These are phyloP conservation scores for Myxocyprinus asiaticus DNA, from an alignment of 2,113 vertebrate genomes.

Conservation along the genomic window DNA sequence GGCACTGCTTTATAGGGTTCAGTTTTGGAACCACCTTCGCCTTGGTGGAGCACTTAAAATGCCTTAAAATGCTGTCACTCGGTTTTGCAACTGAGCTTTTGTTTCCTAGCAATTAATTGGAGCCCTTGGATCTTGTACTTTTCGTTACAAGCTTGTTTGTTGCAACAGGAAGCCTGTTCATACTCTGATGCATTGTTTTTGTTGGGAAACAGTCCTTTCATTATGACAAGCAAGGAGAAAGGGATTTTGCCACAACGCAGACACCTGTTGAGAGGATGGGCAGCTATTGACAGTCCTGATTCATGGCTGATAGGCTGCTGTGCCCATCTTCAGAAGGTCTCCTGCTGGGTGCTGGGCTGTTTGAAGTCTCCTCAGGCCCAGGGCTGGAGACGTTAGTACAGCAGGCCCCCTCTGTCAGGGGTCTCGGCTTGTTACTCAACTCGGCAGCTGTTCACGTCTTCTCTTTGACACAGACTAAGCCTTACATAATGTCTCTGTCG, in stretches of 20 bases:
- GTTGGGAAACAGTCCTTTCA: conserved; percentile 28
- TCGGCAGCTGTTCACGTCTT: conserved; percentile 91
- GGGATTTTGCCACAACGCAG: conserved; percentile 61
- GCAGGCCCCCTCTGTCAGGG: conserved; percentile 85
- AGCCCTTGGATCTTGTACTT: background rate
- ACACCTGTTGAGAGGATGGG: conserved; percentile 83
- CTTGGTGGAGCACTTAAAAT: too few species aligned
- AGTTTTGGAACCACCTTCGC: too few species aligned
- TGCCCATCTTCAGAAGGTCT: conserved; percentile 85
- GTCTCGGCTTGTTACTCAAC: conserved; percentile 87
- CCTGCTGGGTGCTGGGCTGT: conserved; percentile 78
- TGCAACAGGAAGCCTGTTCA: conserved; percentile 25
- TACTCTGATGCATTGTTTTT: conserved; percentile 43
- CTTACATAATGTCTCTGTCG: conserved; percentile 77
- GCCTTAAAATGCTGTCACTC: too few species aligned
- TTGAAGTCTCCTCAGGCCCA: conserved; percentile 92
- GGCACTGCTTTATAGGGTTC: too few species aligned
- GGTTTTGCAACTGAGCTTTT: too few species aligned
- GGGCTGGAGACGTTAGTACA: conserved; percentile 89
- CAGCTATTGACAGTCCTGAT: conserved; percentile 82
- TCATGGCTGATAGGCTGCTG: conserved; percentile 86
- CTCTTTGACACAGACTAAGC: conserved; percentile 78
- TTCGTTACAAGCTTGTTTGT: conserved; percentile 47
- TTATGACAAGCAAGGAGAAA: conserved; percentile 48
- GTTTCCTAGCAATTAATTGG: too few species aligned